phyloP scores from a whole-genome alignment of 2,888 invertebrate species.

The Patella pellucida region DNA sequence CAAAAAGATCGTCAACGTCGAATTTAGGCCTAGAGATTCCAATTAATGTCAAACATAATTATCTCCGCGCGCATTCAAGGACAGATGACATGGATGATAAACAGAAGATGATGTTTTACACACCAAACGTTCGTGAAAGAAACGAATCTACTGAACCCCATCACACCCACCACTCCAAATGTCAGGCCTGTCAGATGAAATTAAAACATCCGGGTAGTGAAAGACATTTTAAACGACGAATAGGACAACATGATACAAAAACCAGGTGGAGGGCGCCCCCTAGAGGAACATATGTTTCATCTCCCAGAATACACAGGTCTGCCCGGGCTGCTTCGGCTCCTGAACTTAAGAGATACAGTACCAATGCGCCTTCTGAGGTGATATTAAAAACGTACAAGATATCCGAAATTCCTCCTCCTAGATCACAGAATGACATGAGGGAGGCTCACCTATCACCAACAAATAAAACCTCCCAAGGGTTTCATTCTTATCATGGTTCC shows the following conservation, averaged over 20 bases:
- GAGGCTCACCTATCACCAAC: neutral
- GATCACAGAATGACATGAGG: neutral
- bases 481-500: neutral
- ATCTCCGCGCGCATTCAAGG: constrained; percentile 16
- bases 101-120: constrained; percentile 5
- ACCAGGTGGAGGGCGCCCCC: neutral
- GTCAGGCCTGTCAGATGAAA: constrained; percentile 46
- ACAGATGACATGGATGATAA: constrained; percentile 2
- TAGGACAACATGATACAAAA: neutral
- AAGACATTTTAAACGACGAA: constrained; percentile 14
- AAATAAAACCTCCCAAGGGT: neutral
- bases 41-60: constrained; percentile 14
- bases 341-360: neutral
- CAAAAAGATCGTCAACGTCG: neutral
- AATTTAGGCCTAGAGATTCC: neutral
- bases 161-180: constrained; percentile 21
- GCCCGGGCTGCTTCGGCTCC: neutral
- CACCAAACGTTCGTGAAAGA: neutral
- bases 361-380: neutral
- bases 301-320: neutral
- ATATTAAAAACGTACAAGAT: neutral
- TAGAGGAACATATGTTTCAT: neutral
- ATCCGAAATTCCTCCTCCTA: neutral
- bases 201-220: constrained; percentile 36
- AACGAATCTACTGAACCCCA: neutral